Percentiles rank a stretch among this genome's conserved stretches.
Evolutionary conservation across 2,797 vertebrate species (phyloP).

Genomic region (Fringilla coelebs): DNA sequence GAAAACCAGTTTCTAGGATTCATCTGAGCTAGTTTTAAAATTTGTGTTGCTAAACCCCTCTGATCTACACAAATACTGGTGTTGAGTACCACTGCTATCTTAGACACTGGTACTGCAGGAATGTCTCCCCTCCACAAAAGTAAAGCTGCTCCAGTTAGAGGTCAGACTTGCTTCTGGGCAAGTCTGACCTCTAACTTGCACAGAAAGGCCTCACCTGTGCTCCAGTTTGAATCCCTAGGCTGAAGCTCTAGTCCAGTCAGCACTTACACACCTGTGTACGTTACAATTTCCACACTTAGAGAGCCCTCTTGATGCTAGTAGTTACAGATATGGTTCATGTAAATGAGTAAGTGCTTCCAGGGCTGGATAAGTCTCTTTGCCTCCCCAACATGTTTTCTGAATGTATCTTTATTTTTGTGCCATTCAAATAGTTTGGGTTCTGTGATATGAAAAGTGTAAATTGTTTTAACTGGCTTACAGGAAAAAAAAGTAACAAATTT

Average conservation of each 20-base stretch:
- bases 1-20: constrained; percentile 53
- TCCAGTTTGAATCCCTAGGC: not conserved
- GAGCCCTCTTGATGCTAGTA: not conserved
- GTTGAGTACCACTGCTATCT: not conserved
- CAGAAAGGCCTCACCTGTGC: not conserved
- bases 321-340: not conserved
- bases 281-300: not conserved
- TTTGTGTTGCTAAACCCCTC: constrained; percentile 13
- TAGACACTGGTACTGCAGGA: not conserved
- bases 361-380: not conserved
- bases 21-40: constrained; percentile 7
- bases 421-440: not conserved
- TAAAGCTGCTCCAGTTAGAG: constrained; percentile 12
- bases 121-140: constrained; percentile 14
- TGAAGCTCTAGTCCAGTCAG: not conserved
- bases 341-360: not conserved
- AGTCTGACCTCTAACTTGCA: not conserved
- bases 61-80: not conserved
- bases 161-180: not conserved
- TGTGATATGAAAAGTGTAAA: constrained; percentile 1
- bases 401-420: not conserved
- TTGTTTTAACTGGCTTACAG: constrained; percentile 35
- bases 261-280: not conserved
- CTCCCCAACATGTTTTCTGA: not conserved
- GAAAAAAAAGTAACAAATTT: constrained; percentile 62